Base-by-base conservation (phyloP, 2,888 invertebrate genomes). In the Oscheius sp. region DNA sequence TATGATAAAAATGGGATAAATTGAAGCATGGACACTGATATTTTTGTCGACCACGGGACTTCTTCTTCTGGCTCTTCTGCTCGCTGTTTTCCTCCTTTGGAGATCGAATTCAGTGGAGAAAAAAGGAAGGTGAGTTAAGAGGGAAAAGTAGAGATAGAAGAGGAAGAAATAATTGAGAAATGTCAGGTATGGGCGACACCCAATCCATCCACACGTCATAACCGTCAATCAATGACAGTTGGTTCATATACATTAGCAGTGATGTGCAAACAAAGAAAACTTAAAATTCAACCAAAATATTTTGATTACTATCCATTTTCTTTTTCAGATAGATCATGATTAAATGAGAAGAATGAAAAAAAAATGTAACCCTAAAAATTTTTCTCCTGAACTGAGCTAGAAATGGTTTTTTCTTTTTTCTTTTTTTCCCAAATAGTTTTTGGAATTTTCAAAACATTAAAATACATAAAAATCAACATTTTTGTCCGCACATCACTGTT, bases 1-100 rank as follows among this genome's bases (percentile, higher is more conserved):
- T 28, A 14, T 41, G 24, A 30, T 0, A 9, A 47, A 17, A 6
- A 4, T 14, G 22, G 24, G 2, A 22, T 6, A 24, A 26, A 0
- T 38, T 64, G 6, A 24, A 64, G 64, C 64, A 9, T 64, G 64
- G 64, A 64, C 64, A 1, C 51, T 64, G 3, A 64, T 64, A 32
- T 54, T 64, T 12, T 17, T 64, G 17, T 24, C 26, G n/a, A 38
- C 41, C 4, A 28, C 51, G 1, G 28, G 14, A 24, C 6, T 64
- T 17, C 32, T 64, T 41, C 36, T 50, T 51, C 49, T 62, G n/a
- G n/a, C 32, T 12, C 47, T 49, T 14, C 51, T 14, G 4, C 2
- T 33, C 5, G 44, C 33, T 22, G 38, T 2, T 6, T 51, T 51
- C 17, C 20, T 64, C 2, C 9, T 54, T 9, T 51, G 49, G 38